Conservation (phyloP, 1,140 invertebrate species). For the Hycleus cichorii region DNA sequence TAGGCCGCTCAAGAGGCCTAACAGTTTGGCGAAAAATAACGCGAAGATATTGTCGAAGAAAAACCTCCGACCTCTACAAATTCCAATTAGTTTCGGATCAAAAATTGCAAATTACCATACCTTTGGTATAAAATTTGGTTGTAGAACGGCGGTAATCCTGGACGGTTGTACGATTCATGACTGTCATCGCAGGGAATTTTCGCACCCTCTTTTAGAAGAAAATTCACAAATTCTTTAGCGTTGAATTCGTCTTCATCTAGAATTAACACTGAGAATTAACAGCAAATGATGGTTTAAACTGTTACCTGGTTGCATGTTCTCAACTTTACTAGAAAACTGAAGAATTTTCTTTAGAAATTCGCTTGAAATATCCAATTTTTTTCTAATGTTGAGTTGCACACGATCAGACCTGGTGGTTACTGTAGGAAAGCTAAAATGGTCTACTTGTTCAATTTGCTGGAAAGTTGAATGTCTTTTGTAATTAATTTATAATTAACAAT, state of each 20-base stretch:
- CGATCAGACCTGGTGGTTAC: too few relatives aligned
- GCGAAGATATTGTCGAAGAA: conserved; percentile 52
- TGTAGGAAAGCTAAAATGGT: too few relatives aligned
- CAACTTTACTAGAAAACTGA: too few relatives aligned
- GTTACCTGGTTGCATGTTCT: too few relatives aligned
- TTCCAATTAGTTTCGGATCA: conserved; percentile 4
- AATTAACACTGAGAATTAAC: too few relatives aligned
- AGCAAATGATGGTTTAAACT: too few relatives aligned
- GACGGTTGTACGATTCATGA: conserved; percentile 15
- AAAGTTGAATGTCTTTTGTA: too few relatives aligned
- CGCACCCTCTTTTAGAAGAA: conserved; percentile 22
- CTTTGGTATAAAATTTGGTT: conserved; percentile 49
- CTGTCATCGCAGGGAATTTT: conserved; percentile 25
- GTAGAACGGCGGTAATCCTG: conserved; percentile 47
- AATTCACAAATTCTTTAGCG: conserved; percentile 24
- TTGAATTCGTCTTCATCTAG: not conserved
- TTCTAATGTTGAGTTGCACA: too few relatives aligned
- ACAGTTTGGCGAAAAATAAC: conserved; percentile 51
- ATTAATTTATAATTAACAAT: too few relatives aligned
- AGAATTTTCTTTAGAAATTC: too few relatives aligned
- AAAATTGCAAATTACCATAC: conserved; percentile 27
- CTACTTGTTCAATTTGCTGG: too few relatives aligned
- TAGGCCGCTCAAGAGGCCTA: conserved; percentile 55
- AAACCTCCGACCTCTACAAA: conserved; percentile 56
- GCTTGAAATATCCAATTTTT: too few relatives aligned